phyloP scores from a whole-genome alignment of 2,888 invertebrate genomes.

The Acrobasis repandana region DNA sequence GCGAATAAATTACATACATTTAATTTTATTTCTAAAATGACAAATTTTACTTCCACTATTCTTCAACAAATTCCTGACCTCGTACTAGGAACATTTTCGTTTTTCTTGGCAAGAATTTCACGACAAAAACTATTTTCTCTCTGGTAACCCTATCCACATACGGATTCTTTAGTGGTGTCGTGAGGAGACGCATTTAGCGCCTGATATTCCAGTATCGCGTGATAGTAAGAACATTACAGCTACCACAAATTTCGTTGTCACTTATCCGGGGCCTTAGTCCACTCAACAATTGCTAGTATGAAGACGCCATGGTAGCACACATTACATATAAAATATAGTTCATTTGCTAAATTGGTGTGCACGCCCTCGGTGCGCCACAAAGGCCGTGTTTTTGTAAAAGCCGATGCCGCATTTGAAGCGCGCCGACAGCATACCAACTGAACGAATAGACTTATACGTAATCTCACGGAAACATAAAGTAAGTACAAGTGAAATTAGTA shows the following conservation, averaged over 20 bases:
- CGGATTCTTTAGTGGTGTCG: conserved; percentile 42
- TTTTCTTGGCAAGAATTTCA: too few species aligned
- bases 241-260: conserved; percentile 69
- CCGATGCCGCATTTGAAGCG: too few species aligned
- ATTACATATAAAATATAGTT: too few species aligned
- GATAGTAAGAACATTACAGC: conserved; percentile 65
- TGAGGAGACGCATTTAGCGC: conserved; percentile 65
- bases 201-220: conserved; percentile 62
- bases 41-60: background rate
- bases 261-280: conserved; percentile 38
- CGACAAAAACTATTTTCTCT: background rate
- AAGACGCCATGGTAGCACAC: background rate
- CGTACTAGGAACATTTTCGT: background rate
- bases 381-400: too few species aligned
- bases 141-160: conserved; percentile 19
- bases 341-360: too few species aligned
- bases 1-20: too few species aligned
- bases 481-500: too few species aligned
- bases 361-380: too few species aligned
- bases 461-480: too few species aligned
- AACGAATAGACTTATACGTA: too few species aligned
- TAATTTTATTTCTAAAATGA: too few species aligned
- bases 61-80: background rate
- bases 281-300: background rate
- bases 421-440: too few species aligned